Evolutionary conservation across 2,113 vertebrate genomes (phyloP), one percentile per base, ranked within the genome.

Genomic region (Forbesichthys agassizii): DNA sequence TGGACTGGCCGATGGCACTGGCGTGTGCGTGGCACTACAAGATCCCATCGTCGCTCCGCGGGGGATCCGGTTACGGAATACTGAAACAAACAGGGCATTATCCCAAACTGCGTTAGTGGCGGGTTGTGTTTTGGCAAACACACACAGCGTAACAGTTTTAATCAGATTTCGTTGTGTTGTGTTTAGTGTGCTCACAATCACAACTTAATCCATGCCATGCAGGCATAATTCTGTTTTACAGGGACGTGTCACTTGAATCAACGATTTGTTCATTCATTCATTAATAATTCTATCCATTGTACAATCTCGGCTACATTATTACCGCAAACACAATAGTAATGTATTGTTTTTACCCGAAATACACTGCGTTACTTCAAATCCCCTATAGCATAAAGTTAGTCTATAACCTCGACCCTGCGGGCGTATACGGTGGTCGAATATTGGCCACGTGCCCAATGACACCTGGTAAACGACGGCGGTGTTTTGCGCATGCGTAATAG

Each of bases 391-490:
- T n/a, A 42, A 5, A 11, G 13, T 14, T 12, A 52, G 49, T 9
- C 6, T 3, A 18, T 16, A 14, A 11, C 33, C 36, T 47, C 59
- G 64, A 62, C 53, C 69, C 63, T 69, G 5, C 9, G 56, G 33
- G 65, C 5, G 59, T 7, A 27, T 27, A 14, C 46, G 52, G 78
- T 62, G 70, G 71, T 69, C 69, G 66, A 66, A 64, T 76, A 83
- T 84, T 66, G 77, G 75, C 88, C 93, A 94, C 93, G 92, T 95
- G 94, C 84, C 73, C 70, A 69, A 74, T 74, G 84, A 92, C 95
- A 96, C 94, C 95, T 96, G 94, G 92, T 87, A 90, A 93, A 77
- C 90, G 91, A 81, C 36, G 65, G 76, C n/a, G 64, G 52, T 3
- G 48, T 56, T 73, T 46, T 88, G 84, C 89, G 82, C 91, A 87